Conservation (phyloP, 1,140 invertebrate species). For the Phenacoccus solenopsis region DNA sequence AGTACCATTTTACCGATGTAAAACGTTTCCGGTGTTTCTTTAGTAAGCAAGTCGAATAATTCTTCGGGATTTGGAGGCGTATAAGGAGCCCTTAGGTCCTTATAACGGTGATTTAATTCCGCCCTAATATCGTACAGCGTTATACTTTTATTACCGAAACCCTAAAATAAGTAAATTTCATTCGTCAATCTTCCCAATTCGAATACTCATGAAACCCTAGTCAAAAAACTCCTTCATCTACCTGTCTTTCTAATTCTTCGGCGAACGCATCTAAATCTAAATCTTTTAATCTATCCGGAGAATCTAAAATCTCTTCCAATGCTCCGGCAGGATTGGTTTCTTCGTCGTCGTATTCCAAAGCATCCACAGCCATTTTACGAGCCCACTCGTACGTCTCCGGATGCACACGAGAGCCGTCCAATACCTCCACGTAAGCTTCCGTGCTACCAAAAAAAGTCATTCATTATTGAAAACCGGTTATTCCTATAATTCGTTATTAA, state of each 20-base stretch:
- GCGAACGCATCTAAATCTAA: slow-evolving; percentile 97
- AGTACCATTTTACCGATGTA: slow-evolving; percentile 80
- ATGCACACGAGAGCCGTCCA: slow-evolving; percentile 95
- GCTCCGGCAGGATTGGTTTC: slow-evolving; percentile 92
- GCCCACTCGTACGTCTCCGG: slow-evolving; percentile 99
- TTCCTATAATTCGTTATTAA: background rate
- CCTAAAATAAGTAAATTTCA: slow-evolving; percentile 33
- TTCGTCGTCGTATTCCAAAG: slow-evolving; percentile 90
- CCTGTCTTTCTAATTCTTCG: slow-evolving; percentile 88
- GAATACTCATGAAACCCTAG: slow-evolving; percentile 23
- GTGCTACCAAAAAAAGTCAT: slow-evolving; percentile 45
- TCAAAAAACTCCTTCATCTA: too few species aligned
- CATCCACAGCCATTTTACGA: slow-evolving; percentile 98
- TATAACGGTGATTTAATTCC: slow-evolving; percentile 90
- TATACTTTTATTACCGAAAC: slow-evolving; percentile 93
- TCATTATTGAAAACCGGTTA: too few species aligned
- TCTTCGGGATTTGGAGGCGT: slow-evolving; percentile 68
- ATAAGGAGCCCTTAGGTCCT: slow-evolving; percentile 77
- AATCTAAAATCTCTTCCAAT: slow-evolving; percentile 91
- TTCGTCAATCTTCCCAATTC: background rate
- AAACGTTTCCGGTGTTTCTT: slow-evolving; percentile 91
- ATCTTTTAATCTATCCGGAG: slow-evolving; percentile 89
- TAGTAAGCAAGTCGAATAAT: slow-evolving; percentile 88
- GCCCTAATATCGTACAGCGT: slow-evolving; percentile 95
- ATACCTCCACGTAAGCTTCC: slow-evolving; percentile 86